A percentile compares a stretch with the other conserved stretches of the same genome.
Conservation (phyloP, 2,797 vertebrate genomes). For the Cephalopachus bancanus region DNA sequence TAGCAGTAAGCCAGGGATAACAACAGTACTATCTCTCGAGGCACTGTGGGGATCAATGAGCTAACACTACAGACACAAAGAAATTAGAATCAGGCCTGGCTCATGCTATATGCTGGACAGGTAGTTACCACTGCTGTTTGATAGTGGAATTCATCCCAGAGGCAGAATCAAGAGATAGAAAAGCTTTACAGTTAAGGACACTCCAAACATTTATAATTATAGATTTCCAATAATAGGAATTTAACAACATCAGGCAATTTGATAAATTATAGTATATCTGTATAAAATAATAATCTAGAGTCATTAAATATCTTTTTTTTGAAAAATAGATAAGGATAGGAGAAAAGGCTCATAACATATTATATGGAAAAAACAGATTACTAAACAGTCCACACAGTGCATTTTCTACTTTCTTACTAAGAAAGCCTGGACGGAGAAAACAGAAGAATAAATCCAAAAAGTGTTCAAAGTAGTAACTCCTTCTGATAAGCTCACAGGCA, state of each 20-base stretch:
- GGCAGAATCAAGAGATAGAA: background rate
- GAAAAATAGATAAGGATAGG: background rate
- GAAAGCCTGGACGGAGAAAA: background rate
- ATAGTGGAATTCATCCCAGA: background rate
- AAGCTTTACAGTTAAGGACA: background rate
- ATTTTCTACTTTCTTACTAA: background rate
- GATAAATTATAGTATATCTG: background rate
- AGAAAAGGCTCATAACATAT: background rate
- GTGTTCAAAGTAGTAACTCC: background rate
- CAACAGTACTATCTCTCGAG: background rate
- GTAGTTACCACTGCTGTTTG: background rate
- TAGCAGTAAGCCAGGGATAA: background rate
- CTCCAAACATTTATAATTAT: background rate
- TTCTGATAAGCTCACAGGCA: background rate
- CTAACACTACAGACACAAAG: background rate
- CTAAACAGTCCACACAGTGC: background rate
- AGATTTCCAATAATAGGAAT: background rate
- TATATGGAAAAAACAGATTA: background rate
- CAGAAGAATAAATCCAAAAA: constrained; percentile 32
- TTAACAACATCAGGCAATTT: background rate
- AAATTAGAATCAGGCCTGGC: background rate
- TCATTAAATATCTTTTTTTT: background rate
- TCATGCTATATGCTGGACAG: background rate
- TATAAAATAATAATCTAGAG: background rate
- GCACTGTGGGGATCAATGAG: background rate